phyloP scores from a whole-genome alignment of 2,113 vertebrate species.

The Hucho hucho region DNA sequence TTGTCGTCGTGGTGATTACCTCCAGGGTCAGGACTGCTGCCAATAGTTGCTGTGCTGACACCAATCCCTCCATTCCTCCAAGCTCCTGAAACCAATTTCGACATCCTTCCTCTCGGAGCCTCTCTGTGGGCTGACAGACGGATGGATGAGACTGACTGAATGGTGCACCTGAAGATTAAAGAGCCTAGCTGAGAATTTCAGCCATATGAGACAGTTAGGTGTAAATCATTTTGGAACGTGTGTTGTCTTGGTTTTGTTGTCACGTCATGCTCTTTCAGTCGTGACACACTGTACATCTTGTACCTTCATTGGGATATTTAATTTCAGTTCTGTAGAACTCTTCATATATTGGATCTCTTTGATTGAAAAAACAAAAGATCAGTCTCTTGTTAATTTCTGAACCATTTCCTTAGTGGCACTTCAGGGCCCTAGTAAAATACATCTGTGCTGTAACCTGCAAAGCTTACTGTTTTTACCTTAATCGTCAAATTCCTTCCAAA shows the following conservation, averaged over 20 bases:
- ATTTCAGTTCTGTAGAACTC: no score
- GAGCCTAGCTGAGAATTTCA: constrained; percentile 20
- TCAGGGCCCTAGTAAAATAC: no score
- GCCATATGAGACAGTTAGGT: neutral
- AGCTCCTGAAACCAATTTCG: constrained; percentile 29
- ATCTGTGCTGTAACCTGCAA: no score
- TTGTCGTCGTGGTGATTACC: constrained; percentile 70
- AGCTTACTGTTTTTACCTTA: neutral
- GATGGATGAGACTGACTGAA: constrained; percentile 41
- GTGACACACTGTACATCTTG: no score
- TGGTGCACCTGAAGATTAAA: constrained; percentile 54
- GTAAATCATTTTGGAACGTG: neutral
- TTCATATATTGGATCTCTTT: no score
- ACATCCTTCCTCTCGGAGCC: constrained; percentile 34
- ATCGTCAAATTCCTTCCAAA: no score
- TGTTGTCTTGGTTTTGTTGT: neutral
- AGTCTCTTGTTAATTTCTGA: no score
- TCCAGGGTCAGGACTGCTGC: constrained; percentile 53
- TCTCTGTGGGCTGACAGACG: constrained; percentile 27
- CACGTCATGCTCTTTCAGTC: no score
- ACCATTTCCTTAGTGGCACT: no score
- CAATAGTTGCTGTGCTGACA: constrained; percentile 55
- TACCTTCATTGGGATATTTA: no score
- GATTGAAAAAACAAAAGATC: no score
- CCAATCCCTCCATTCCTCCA: constrained; percentile 42